Evolutionary conservation across 2,113 vertebrate species (phyloP).

Genomic region (Prionailurus bengalensis): DNA sequence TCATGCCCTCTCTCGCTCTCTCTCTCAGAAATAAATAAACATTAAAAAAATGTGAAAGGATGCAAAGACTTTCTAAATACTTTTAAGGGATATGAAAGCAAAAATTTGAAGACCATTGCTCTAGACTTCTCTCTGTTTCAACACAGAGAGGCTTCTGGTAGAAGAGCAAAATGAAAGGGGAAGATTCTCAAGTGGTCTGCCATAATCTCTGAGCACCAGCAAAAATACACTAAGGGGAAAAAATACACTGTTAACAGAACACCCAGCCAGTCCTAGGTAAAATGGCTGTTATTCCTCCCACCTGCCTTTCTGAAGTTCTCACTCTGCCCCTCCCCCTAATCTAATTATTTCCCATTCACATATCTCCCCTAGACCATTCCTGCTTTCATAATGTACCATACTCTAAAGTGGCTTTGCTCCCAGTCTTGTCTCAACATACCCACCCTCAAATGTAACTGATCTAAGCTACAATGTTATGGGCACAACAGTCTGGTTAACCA

Average conservation of each 20-base stretch:
- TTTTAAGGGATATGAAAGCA: neutral
- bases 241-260: neutral
- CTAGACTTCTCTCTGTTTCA: constrained; percentile 1
- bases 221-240: neutral
- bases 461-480: neutral
- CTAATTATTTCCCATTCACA: neutral
- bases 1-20: too few species aligned
- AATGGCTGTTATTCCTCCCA: neutral
- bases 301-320: neutral
- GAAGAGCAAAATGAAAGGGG: neutral
- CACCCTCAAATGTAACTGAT: neutral
- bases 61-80: constrained; percentile 42
- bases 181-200: neutral
- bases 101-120: neutral
- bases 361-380: neutral
- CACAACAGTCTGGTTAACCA: neutral
- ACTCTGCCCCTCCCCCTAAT: neutral
- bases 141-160: neutral
- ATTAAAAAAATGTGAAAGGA: neutral
- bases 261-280: neutral
- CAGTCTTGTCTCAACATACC: neutral
- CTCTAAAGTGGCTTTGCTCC: neutral
- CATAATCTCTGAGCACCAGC: neutral
- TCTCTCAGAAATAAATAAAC: too few species aligned
- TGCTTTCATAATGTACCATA: neutral